Conservation (phyloP, 2,888 invertebrate species). For the Plebejus melissa region DNA sequence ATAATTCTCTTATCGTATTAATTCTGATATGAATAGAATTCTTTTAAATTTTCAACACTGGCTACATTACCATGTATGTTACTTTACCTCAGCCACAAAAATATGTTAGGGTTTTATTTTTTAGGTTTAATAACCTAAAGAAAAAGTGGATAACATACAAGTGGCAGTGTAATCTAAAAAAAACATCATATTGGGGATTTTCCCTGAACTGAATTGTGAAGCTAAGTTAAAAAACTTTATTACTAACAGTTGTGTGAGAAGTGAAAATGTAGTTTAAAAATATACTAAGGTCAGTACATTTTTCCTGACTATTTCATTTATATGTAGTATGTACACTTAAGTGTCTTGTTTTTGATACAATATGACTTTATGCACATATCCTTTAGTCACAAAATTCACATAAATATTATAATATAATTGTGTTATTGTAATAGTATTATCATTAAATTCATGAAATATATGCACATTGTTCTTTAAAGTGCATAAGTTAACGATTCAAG, state of each 20-base stretch:
- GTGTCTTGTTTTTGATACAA: no score
- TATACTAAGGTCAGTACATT: neutral
- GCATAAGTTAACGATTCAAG: neutral
- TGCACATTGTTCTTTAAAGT: neutral
- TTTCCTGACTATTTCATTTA: neutral
- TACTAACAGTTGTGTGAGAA: neutral
- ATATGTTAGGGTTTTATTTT: neutral
- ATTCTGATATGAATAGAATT: conserved; percentile 7
- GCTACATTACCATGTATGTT: neutral
- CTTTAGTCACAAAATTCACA: no score
- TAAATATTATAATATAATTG: neutral
- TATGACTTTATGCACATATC: neutral
- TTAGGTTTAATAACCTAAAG: neutral
- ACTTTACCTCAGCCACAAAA: neutral
- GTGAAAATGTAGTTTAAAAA: conserved; percentile 4
- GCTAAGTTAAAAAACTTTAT: neutral
- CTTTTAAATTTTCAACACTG: neutral
- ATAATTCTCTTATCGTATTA: conserved; percentile 22
- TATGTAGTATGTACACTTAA: no score
- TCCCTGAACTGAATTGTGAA: neutral
- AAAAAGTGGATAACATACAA: neutral
- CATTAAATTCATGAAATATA: neutral
- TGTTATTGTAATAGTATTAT: neutral
- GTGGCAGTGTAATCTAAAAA: neutral
- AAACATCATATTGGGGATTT: neutral